Evolutionary conservation across 2,888 invertebrate genomes (phyloP), one percentile per base, ranked within the genome.

Genomic region (Eurytoma californica): DNA sequence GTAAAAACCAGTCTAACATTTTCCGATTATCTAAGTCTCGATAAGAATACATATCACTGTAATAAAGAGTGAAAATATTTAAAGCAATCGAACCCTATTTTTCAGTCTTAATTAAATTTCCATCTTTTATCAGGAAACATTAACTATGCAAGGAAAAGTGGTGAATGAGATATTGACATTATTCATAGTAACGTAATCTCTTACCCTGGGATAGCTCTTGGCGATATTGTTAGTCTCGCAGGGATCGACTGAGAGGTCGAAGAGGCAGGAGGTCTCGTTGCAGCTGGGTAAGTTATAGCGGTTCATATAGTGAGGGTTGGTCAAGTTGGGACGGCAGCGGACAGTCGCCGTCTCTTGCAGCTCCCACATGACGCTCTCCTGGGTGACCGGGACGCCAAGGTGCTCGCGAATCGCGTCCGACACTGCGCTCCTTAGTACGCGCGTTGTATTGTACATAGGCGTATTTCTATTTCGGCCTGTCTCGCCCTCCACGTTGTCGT

Each of bases 171-270:
- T 39, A 9, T 9, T 1, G 1, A 9, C 39, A 39, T 2, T 30
- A 7, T 30, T 30, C 30, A 30, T 7, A 30, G 3, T 51, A 51
- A 51, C 13, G 16, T 13, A 13, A 14, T 53, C 53, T 82, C 80
- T 84, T 70, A 89, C 90, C 74, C 83, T 84, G 3, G 87, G 86
- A 84, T 90, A 89, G 20, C 87, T 85, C 53, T 86, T 87, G 5
- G 90, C 91, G 30, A 93, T 86, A 85, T 97, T 95, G 84, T 93
- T 93, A 72, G 93, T 94, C 88, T 97, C 97, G 85, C 95, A 94
- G 0, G 97, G 96, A 88, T 97, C 97, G 70, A 92, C 92, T 0
- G 93, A 92, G 61, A 97, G 93, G 87, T 97, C 94, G 90, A 94
- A 97, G 16, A 95, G 91, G 84, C 95, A 95, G n/a, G 94, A 93